Conservation (phyloP, 1,140 invertebrate species). For the Sycophaga agraensis region DNA sequence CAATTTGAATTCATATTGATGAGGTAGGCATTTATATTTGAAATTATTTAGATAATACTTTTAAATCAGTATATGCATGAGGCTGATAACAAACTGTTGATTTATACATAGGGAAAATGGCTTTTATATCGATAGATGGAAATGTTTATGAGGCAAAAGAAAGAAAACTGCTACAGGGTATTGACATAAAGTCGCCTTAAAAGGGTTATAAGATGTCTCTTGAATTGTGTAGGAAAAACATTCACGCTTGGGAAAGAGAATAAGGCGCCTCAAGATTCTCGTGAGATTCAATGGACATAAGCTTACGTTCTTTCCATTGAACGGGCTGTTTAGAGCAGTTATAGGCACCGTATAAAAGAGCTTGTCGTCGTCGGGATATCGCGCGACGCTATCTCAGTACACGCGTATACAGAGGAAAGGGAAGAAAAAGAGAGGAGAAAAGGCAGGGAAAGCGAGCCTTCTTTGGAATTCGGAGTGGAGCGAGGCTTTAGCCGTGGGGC, state of each 20-base stretch:
- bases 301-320: constrained; percentile 7
- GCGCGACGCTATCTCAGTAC: background rate
- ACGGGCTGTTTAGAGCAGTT: constrained; percentile 3
- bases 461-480: constrained; percentile 11
- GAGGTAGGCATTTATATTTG: too few species aligned
- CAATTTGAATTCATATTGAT: too few species aligned
- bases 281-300: constrained; percentile 11
- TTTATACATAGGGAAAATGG: too few species aligned
- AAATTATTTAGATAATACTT: too few species aligned
- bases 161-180: too few species aligned
- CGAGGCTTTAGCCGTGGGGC: too few species aligned
- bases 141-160: too few species aligned
- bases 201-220: background rate
- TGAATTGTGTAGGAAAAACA: constrained; percentile 1
- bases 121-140: too few species aligned
- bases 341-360: background rate
- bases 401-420: too few species aligned
- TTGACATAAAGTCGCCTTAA: too few species aligned
- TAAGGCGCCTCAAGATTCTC: constrained; percentile 8
- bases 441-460: constrained; percentile 22
- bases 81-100: too few species aligned
- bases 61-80: too few species aligned
- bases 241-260: background rate
- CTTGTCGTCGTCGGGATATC: constrained; percentile 6
- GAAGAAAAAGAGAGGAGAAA: constrained; percentile 6